A percentile compares a stretch with the other conserved stretches of the same genome.
phyloP scores from a whole-genome alignment of 2,113 vertebrate species.

The Abramis brama region DNA sequence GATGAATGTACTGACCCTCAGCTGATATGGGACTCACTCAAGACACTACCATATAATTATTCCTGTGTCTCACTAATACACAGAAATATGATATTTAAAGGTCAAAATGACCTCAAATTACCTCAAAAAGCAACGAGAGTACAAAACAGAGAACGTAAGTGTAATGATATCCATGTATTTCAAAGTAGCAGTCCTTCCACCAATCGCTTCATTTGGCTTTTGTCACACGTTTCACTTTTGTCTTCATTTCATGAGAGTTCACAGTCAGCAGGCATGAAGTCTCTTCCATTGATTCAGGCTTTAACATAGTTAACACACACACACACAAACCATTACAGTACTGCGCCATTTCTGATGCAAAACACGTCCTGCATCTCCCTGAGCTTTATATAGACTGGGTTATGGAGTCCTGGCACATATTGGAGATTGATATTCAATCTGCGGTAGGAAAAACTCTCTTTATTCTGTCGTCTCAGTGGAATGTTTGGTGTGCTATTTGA shows the following conservation, averaged over 20 bases:
- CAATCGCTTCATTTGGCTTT: neutral
- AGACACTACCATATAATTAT: slow-evolving; percentile 18
- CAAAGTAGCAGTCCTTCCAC: neutral
- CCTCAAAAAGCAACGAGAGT: neutral
- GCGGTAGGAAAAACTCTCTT: slow-evolving; percentile 8
- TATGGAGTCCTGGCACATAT: slow-evolving; percentile 45
- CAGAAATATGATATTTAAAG: slow-evolving; percentile 21
- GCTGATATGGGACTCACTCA: neutral
- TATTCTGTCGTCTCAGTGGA: slow-evolving; percentile 12
- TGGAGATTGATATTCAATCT: slow-evolving; percentile 51
- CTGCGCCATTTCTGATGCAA: neutral
- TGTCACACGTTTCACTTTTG: neutral
- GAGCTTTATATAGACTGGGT: slow-evolving; percentile 46
- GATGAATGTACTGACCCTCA: slow-evolving; percentile 23
- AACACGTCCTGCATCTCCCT: neutral
- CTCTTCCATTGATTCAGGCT: slow-evolving; percentile 2
- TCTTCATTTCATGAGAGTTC: neutral
- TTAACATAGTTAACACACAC: slow-evolving; percentile 9
- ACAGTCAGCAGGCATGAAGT: slow-evolving; percentile 11
- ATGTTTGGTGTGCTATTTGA: neutral
- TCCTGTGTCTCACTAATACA: slow-evolving; percentile 7
- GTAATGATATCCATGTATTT: neutral
- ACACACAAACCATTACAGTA: neutral
- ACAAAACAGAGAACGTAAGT: neutral
- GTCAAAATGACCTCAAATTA: slow-evolving; percentile 13